Percentiles rank a stretch among this genome's conserved stretches.
These are phyloP conservation scores for Naja naja DNA, from an alignment of 2,113 vertebrate genomes.

Conservation along the genomic window DNA sequence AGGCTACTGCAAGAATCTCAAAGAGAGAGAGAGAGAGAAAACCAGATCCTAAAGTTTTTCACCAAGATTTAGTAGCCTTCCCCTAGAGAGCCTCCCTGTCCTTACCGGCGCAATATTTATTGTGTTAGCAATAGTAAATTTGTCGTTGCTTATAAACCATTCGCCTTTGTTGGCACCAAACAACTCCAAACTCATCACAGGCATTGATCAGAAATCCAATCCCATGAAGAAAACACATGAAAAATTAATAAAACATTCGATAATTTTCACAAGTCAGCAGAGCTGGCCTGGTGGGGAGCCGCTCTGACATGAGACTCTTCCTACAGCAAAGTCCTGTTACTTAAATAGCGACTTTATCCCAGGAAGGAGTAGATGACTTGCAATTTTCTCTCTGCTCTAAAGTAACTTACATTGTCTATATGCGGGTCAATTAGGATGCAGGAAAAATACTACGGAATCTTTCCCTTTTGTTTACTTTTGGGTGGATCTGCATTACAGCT, in stretches of 20 bases:
- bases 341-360: background rate
- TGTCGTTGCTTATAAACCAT: background rate
- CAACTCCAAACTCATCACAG: background rate
- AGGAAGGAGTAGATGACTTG: background rate
- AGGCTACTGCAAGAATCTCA: background rate
- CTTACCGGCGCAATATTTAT: background rate
- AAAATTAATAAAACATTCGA: background rate
- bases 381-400: background rate
- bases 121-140: background rate
- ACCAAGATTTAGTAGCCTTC: background rate
- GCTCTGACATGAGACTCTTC: background rate
- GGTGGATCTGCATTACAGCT: background rate
- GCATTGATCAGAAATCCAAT: background rate
- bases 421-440: background rate
- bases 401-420: background rate
- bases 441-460: background rate
- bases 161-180: background rate
- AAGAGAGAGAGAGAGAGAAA: background rate
- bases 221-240: background rate
- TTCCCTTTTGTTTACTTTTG: background rate
- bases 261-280: background rate
- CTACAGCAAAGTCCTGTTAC: background rate
- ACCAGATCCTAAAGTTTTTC: background rate
- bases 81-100: background rate
- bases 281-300: background rate